phyloP scores from a whole-genome alignment of 2,797 vertebrate species.

The Enteromius radiatus region DNA sequence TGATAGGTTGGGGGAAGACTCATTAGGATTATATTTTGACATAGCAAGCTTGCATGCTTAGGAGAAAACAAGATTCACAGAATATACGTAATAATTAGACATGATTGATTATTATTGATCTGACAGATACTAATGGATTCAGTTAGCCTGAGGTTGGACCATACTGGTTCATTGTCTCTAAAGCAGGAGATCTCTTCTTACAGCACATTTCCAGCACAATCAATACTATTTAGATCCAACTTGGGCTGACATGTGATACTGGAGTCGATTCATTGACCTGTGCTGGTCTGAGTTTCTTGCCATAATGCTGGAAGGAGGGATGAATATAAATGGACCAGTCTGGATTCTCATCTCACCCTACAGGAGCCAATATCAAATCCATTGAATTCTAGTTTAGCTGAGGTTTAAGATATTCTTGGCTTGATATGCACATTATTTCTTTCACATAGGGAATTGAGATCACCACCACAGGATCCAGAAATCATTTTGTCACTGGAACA shows the following conservation, averaged over 20 bases:
- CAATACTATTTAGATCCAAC: neutral
- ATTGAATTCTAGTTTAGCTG: constrained; percentile 9
- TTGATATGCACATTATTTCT: constrained; percentile 52
- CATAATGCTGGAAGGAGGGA: neutral
- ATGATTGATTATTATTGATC: constrained; percentile 8
- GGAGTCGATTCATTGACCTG: constrained; percentile 24
- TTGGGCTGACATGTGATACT: neutral
- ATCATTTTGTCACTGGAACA: constrained; percentile 86
- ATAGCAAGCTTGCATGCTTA: neutral
- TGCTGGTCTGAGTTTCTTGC: neutral
- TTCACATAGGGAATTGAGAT: constrained; percentile 85
- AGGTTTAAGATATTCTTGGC: constrained; percentile 7
- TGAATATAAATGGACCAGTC: constrained; percentile 12
- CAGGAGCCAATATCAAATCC: constrained; percentile 2
- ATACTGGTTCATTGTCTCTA: neutral
- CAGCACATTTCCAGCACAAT: constrained; percentile 22
- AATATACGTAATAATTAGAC: neutral
- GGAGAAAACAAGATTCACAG: neutral
- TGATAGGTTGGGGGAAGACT: neutral
- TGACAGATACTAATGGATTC: constrained; percentile 7
- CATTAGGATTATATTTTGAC: constrained; percentile 4
- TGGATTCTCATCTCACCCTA: neutral
- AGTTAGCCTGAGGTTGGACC: neutral
- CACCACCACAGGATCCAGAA: constrained; percentile 83
- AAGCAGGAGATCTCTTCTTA: neutral